These are phyloP conservation scores for Hyposmocoma kahamanoa DNA, from an alignment of 1,140 invertebrate species.

Conservation along the genomic window DNA sequence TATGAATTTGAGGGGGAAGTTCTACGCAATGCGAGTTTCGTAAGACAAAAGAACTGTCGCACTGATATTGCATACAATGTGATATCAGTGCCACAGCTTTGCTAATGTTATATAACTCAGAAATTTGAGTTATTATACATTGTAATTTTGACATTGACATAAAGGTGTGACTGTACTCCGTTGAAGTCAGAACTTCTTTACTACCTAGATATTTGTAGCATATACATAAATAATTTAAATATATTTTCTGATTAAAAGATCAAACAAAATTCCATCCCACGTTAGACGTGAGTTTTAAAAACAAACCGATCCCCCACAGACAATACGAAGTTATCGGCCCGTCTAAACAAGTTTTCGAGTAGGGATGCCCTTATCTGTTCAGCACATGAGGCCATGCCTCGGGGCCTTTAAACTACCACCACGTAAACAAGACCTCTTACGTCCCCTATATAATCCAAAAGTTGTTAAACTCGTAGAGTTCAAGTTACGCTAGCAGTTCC, in stretches of 20 bases:
- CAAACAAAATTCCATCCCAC: constrained; percentile 4
- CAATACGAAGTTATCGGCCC: constrained; percentile 56
- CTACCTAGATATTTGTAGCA: too few species aligned
- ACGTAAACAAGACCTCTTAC: constrained; percentile 36
- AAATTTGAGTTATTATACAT: too few species aligned
- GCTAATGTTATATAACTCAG: too few species aligned
- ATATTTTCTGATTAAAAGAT: constrained; percentile 13
- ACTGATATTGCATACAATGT: too few species aligned
- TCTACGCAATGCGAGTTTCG: too few species aligned
- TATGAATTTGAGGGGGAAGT: too few species aligned
- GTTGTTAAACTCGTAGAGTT: constrained; percentile 43
- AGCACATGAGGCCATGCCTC: constrained; percentile 55
- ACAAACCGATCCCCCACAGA: constrained; percentile 34
- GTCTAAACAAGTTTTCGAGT: constrained; percentile 59
- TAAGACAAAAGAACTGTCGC: too few species aligned
- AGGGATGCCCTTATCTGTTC: constrained; percentile 64
- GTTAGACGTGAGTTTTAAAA: constrained; percentile 6
- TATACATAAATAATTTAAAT: too few species aligned
- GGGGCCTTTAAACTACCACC: constrained; percentile 47
- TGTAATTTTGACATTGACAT: too few species aligned
- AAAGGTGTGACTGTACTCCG: too few species aligned
- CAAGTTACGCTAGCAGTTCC: constrained; percentile 36
- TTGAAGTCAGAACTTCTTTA: too few species aligned
- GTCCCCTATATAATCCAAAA: constrained; percentile 26
- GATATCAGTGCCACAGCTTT: too few species aligned